A percentile compares a stretch with the other conserved stretches of the same genome.
Conservation (phyloP, 2,113 vertebrate species). For the Oenanthe oenanthe region DNA sequence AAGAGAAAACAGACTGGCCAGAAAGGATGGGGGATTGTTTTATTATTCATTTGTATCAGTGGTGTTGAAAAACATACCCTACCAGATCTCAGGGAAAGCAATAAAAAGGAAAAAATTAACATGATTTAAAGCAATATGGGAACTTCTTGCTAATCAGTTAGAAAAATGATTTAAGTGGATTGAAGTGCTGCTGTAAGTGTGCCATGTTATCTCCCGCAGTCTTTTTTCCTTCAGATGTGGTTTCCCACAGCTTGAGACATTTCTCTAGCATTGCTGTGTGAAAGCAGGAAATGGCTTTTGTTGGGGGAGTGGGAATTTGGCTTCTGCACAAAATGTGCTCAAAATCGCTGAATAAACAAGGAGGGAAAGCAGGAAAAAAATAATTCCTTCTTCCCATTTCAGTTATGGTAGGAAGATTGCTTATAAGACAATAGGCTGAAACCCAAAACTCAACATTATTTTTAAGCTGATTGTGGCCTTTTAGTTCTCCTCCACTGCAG, state of each 20-base stretch:
- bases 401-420: neutral
- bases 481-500: neutral
- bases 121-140: constrained; percentile 10
- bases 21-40: neutral
- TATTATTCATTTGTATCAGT: constrained; percentile 11
- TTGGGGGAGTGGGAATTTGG: constrained; percentile 42
- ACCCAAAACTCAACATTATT: neutral
- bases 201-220: neutral
- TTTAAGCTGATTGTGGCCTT: neutral
- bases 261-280: constrained; percentile 23
- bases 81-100: neutral
- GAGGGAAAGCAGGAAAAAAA: constrained; percentile 19
- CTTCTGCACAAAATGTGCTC: constrained; percentile 30
- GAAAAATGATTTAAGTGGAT: constrained; percentile 18
- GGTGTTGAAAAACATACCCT: neutral
- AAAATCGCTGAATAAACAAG: constrained; percentile 25
- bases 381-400: neutral
- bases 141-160: constrained; percentile 40
- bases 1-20: neutral
- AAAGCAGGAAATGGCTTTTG: constrained; percentile 66
- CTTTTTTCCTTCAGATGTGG: constrained; percentile 52
- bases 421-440: neutral
- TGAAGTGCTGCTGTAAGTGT: constrained; percentile 33
- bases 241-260: constrained; percentile 54
- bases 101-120: neutral